Evolutionary conservation across 2,113 vertebrate genomes (phyloP).

Genomic region (Hypocryptadius cinnamomeus): DNA sequence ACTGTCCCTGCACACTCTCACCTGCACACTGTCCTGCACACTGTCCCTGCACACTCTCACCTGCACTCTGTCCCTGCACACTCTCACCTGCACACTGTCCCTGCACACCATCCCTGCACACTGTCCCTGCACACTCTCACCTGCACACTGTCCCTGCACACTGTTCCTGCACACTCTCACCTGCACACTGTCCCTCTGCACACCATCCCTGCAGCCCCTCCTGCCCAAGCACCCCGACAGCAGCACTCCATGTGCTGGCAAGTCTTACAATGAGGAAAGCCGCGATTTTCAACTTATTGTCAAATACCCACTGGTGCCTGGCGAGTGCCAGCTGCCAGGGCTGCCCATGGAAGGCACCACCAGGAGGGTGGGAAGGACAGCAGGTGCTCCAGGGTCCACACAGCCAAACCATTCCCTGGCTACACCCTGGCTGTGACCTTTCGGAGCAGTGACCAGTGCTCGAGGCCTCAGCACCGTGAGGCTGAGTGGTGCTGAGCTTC

Average conservation of each 20-base stretch:
- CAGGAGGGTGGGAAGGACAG: background rate
- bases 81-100: no score
- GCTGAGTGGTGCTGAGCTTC: background rate
- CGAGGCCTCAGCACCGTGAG: background rate
- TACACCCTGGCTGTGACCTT: no score
- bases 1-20: no score
- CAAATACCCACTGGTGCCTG: background rate
- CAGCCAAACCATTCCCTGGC: background rate
- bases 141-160: background rate
- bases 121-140: background rate
- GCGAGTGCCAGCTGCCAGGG: background rate
- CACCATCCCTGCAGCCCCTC: background rate
- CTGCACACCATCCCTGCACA: no score
- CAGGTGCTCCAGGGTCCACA: no score
- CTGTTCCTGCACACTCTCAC: no score
- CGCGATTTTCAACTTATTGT: background rate
- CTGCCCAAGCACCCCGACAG: background rate
- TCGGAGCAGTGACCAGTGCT: fast-evolving
- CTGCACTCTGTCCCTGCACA: no score
- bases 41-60: no score
- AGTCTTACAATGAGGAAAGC: fast-evolving
- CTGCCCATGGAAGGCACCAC: no score
- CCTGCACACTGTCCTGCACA: no score
- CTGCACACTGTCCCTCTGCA: background rate
- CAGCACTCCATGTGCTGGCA: fast-evolving